Evolutionary conservation across 1,140 invertebrate genomes (phyloP).

Genomic region (Papilio glaucus): DNA sequence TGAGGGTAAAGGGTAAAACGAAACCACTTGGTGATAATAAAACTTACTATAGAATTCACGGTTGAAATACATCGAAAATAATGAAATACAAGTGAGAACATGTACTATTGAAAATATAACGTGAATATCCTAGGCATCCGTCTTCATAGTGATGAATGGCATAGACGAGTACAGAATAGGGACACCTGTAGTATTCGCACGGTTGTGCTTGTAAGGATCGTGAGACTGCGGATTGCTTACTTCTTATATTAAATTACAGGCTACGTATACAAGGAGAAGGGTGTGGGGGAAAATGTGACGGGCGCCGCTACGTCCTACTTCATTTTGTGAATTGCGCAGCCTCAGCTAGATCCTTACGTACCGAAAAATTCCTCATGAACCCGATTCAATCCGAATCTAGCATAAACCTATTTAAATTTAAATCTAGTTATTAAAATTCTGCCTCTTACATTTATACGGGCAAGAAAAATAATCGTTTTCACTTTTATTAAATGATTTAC

Average conservation of each 20-base stretch:
- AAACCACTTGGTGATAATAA: no score
- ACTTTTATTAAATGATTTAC: not conserved
- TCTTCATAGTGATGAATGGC: conserved; percentile 51
- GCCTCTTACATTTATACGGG: conserved; percentile 10
- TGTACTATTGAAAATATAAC: not conserved
- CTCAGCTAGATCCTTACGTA: conserved; percentile 41
- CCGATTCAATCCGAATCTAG: conserved; percentile 46
- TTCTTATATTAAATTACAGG: conserved; percentile 20
- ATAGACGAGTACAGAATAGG: conserved; percentile 46
- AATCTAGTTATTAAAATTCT: conserved; percentile 27
- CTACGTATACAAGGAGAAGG: not conserved
- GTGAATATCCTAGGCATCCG: conserved; percentile 1
- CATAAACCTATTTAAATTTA: conserved; percentile 28
- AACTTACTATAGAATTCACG: not conserved
- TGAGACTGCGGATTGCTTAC: conserved; percentile 38
- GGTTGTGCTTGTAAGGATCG: conserved; percentile 19
- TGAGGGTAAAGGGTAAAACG: no score
- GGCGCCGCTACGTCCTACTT: no score
- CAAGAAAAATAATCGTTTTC: not conserved
- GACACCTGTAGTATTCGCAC: conserved; percentile 41
- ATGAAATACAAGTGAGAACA: not conserved
- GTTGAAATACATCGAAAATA: not conserved
- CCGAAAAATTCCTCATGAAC: conserved; percentile 41
- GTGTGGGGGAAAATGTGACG: conserved; percentile 42
- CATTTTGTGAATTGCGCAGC: conserved; percentile 44